These are phyloP conservation scores for Andrena praecox DNA, from an alignment of 2,888 invertebrate genomes.

Conservation along the genomic window DNA sequence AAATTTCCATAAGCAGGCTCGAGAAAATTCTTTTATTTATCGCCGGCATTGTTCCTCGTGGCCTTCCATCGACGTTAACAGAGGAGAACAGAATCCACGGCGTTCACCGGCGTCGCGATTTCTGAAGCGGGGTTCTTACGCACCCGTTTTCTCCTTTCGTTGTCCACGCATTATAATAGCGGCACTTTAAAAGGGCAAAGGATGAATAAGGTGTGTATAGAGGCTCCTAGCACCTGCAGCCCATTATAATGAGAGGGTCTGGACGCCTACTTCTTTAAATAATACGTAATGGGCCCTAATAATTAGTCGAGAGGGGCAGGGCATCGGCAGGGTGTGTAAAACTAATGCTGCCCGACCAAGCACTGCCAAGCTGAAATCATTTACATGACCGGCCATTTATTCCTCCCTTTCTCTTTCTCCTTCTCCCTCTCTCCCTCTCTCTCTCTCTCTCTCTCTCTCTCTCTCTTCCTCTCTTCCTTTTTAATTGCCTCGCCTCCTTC, in stretches of 20 bases:
- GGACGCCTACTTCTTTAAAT: slow-evolving; percentile 74
- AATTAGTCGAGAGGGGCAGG: slow-evolving; percentile 69
- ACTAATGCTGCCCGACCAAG: slow-evolving; percentile 65
- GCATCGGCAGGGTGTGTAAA: slow-evolving; percentile 67
- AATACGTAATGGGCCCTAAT: slow-evolving; percentile 77
- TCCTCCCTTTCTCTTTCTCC: slow-evolving; percentile 51
- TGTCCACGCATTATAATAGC: slow-evolving; percentile 72
- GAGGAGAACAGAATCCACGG: slow-evolving; percentile 62
- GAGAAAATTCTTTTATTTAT: slow-evolving; percentile 63
- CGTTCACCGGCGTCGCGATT: slow-evolving; percentile 61
- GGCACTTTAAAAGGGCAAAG: slow-evolving; percentile 70
- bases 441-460: slow-evolving; percentile 61
- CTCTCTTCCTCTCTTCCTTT: slow-evolving; percentile 23
- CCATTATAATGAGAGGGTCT: slow-evolving; percentile 73
- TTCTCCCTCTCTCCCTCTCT: slow-evolving; percentile 20
- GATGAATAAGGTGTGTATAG: slow-evolving; percentile 74
- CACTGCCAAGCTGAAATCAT: slow-evolving; percentile 64
- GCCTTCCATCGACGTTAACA: slow-evolving; percentile 67
- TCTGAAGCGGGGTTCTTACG: slow-evolving; percentile 60
- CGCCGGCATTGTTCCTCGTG: slow-evolving; percentile 61
- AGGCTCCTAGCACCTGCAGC: slow-evolving; percentile 75
- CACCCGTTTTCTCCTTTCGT: slow-evolving; percentile 48
- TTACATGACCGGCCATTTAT: slow-evolving; percentile 71
- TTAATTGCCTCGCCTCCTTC: slow-evolving; percentile 64
- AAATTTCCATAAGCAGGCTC: slow-evolving; percentile 52